These are phyloP conservation scores for Leuciscus idus DNA, from an alignment of 2,113 vertebrate genomes.

Conservation along the genomic window DNA sequence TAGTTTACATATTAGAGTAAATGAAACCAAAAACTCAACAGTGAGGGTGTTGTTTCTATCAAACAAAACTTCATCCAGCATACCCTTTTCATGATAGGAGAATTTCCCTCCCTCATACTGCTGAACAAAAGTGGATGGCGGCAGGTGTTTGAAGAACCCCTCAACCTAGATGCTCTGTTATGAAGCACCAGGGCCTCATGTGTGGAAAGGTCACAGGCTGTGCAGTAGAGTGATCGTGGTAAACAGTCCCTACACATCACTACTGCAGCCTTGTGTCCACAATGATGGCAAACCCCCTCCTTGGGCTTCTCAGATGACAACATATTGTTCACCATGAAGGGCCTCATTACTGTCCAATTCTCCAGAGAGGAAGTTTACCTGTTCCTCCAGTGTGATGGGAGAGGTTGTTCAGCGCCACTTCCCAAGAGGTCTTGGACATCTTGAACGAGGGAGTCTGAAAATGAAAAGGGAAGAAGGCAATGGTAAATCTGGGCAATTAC, in stretches of 20 bases:
- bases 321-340: neutral
- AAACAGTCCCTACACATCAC: conserved; percentile 14
- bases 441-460: conserved; percentile 15
- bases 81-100: neutral
- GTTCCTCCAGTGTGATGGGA: neutral
- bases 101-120: neutral
- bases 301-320: neutral
- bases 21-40: neutral
- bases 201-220: conserved; percentile 15
- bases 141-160: neutral
- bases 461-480: neutral
- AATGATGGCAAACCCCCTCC: neutral
- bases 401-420: neutral
- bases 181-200: conserved; percentile 20
- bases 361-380: conserved; percentile 11
- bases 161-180: conserved; percentile 9
- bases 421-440: neutral
- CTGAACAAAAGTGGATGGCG: conserved; percentile 14
- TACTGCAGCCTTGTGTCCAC: conserved; percentile 17
- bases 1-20: conserved; percentile 19
- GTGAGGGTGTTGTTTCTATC: neutral
- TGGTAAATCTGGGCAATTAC: neutral
- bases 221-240: neutral
- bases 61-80: neutral
- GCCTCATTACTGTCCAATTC: neutral